A percentile compares a stretch with the other conserved stretches of the same genome.
Evolutionary conservation across 23 tunicate species (phyloP).

Genomic region (Clavelina lepadiformis): DNA sequence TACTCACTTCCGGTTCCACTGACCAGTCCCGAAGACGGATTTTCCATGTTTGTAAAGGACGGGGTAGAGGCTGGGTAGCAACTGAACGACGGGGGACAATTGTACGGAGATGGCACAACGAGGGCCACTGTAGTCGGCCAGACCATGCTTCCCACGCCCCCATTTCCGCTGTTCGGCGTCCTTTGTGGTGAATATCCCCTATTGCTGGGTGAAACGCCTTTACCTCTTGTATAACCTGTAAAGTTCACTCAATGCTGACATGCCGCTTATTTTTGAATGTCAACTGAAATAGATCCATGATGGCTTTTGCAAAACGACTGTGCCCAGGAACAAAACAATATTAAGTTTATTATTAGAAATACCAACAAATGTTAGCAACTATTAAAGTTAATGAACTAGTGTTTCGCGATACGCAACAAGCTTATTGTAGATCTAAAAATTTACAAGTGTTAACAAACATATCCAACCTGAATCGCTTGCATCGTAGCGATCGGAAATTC

Average conservation of each 20-base stretch:
- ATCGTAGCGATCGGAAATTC: slow-evolving; percentile 40
- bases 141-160: slow-evolving; percentile 1
- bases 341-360: too few relatives aligned
- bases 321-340: too few relatives aligned
- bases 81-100: slow-evolving; percentile 43
- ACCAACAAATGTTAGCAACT: too few relatives aligned
- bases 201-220: slow-evolving; percentile 64
- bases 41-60: slow-evolving; percentile 68
- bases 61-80: slow-evolving; percentile 53
- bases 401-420: background rate
- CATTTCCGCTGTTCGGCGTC: slow-evolving; percentile 45
- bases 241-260: background rate
- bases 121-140: slow-evolving; percentile 39
- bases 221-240: slow-evolving; percentile 74
- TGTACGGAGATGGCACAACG: slow-evolving; percentile 49
- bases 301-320: too few relatives aligned
- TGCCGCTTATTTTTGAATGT: too few relatives aligned
- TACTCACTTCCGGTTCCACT: slow-evolving; percentile 51
- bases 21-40: slow-evolving; percentile 39
- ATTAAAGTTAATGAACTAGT: background rate
- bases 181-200: slow-evolving; percentile 87
- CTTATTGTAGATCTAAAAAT: too few relatives aligned
- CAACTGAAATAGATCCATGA: too few relatives aligned
- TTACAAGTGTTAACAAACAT: too few relatives aligned
- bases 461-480: slow-evolving; percentile 81